phyloP scores from a whole-genome alignment of 2,797 vertebrate genomes.

The Miichthys miiuy region DNA sequence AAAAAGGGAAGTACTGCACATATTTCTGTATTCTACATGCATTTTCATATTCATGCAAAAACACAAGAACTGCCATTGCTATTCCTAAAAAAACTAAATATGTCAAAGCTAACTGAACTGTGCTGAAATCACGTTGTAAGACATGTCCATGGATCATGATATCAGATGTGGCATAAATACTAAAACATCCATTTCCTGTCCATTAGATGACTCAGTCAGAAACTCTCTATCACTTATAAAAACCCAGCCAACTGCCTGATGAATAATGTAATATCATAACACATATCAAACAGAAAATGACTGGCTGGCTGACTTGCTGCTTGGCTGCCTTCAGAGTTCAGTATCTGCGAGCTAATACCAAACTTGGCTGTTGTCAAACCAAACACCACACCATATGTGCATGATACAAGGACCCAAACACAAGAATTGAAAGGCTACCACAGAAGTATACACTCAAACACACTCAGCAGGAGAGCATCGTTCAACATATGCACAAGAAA shows the following conservation, averaged over 20 bases:
- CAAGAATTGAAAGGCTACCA: constrained; percentile 12
- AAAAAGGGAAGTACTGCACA: no score
- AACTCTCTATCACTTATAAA: constrained; percentile 23
- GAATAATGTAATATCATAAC: constrained; percentile 69
- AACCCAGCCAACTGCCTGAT: constrained; percentile 38
- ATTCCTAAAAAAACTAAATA: background rate
- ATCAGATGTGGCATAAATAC: constrained; percentile 18
- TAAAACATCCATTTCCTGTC: constrained; percentile 49
- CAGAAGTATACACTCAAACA: background rate
- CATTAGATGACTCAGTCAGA: constrained; percentile 52
- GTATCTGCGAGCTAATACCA: constrained; percentile 51
- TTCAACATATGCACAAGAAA: constrained; percentile 6
- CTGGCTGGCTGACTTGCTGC: constrained; percentile 44
- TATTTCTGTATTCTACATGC: no score
- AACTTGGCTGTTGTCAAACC: constrained; percentile 46
- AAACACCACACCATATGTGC: constrained; percentile 36
- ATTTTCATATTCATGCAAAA: background rate
- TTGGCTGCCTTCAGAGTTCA: constrained; percentile 53
- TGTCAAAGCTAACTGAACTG: background rate
- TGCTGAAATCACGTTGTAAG: background rate
- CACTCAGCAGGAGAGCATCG: constrained; percentile 17
- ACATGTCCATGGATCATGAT: background rate
- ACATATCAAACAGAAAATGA: constrained; percentile 56
- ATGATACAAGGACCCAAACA: constrained; percentile 39
- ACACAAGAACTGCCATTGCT: background rate